phyloP scores from a whole-genome alignment of 2,888 invertebrate species.

The Beris morrisii region DNA sequence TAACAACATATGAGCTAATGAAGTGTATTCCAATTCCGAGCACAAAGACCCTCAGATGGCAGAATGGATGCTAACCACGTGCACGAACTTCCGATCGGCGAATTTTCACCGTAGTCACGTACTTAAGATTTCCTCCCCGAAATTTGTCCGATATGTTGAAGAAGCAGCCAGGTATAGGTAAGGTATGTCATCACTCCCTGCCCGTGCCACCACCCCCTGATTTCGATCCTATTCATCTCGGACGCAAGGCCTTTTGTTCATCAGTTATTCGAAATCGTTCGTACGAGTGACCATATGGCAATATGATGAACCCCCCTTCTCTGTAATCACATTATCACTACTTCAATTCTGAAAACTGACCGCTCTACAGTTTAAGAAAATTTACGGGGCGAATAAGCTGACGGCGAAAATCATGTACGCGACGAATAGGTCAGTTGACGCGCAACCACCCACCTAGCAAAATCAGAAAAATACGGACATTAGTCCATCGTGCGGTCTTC shows the following conservation, averaged over 20 bases:
- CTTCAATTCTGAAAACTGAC: slow-evolving; percentile 18
- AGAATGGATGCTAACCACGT: slow-evolving; percentile 21
- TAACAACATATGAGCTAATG: slow-evolving; percentile 19
- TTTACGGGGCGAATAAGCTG: no score
- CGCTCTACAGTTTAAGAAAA: neutral
- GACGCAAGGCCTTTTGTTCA: neutral
- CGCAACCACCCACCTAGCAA: slow-evolving; percentile 16
- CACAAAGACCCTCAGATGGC: slow-evolving; percentile 20
- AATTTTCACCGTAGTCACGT: slow-evolving; percentile 33
- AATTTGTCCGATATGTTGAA: neutral
- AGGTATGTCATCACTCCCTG: no score
- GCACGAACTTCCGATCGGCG: slow-evolving; percentile 36
- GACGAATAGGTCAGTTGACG: slow-evolving; percentile 6
- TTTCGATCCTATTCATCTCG: neutral
- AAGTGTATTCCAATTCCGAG: slow-evolving; percentile 32
- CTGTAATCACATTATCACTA: slow-evolving; percentile 19
- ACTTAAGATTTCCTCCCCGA: slow-evolving; percentile 31
- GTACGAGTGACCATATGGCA: neutral
- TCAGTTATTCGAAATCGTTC: slow-evolving; percentile 5
- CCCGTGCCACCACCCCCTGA: no score
- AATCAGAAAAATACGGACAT: neutral
- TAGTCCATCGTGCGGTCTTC: no score
- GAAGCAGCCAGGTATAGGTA: no score
- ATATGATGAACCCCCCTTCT: neutral
- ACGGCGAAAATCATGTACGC: neutral